These are phyloP conservation scores for Caiman crocodilus DNA, from an alignment of 2,797 vertebrate genomes.

Conservation along the genomic window DNA sequence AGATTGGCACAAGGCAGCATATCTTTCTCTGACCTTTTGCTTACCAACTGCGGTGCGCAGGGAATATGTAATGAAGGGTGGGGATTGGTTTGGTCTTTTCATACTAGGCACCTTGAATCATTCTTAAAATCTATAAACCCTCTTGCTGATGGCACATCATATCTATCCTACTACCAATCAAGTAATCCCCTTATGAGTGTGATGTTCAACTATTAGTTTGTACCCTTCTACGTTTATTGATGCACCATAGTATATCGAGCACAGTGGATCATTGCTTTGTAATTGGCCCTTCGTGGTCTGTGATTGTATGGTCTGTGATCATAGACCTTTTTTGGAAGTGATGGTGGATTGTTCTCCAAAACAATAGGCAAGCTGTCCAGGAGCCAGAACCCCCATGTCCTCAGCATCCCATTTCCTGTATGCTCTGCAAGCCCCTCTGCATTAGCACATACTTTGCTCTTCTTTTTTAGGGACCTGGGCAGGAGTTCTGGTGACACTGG, in stretches of 20 bases:
- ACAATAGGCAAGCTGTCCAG: too few relatives aligned
- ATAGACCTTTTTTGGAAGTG: not conserved
- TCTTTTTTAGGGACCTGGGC: slow-evolving; percentile 41
- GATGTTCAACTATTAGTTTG: not conserved
- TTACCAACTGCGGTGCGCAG: not conserved
- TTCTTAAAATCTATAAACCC: not conserved
- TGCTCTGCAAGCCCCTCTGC: not conserved
- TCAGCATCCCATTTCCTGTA: not conserved
- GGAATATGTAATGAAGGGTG: not conserved
- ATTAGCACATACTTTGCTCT: slow-evolving; percentile 9
- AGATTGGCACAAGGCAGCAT: not conserved
- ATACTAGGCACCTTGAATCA: not conserved
- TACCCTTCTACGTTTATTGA: not conserved
- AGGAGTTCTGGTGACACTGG: slow-evolving; percentile 26
- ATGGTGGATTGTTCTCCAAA: not conserved
- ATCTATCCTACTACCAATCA: not conserved
- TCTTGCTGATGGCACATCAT: not conserved
- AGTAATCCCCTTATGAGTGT: too few relatives aligned
- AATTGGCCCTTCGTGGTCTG: not conserved
- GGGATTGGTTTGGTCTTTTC: not conserved
- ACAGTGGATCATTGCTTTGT: not conserved
- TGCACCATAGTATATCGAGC: not conserved
- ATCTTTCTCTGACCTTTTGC: not conserved
- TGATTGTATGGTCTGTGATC: not conserved
- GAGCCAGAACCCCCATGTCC: too few relatives aligned